A percentile compares a stretch with the other conserved stretches of the same genome.
Evolutionary conservation across 2,888 invertebrate genomes (phyloP).

Genomic region (Netelia fuscicornis): DNA sequence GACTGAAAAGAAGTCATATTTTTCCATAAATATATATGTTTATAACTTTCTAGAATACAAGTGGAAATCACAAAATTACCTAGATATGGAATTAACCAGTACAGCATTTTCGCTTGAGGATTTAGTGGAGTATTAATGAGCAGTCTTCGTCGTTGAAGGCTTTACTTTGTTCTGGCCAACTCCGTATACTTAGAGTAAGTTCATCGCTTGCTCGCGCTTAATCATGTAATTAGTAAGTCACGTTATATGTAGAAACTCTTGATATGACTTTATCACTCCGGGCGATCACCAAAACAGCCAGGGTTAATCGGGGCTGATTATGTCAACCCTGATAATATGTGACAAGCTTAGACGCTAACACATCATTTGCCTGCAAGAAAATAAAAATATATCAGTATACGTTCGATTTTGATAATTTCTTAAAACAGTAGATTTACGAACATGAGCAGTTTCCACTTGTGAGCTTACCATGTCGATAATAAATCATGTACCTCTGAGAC

Average conservation of each 20-base stretch:
- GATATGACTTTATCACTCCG: no score
- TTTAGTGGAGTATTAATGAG: background rate
- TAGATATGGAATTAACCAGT: slow-evolving; percentile 52
- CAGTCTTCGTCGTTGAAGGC: background rate
- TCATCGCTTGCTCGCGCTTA: background rate
- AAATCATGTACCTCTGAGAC: slow-evolving; percentile 28
- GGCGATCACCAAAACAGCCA: no score
- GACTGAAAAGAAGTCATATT: slow-evolving; percentile 4
- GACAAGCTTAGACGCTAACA: no score
- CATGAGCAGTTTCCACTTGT: background rate
- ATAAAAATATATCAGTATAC: no score
- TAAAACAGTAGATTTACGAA: no score
- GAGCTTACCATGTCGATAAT: background rate
- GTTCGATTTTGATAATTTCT: no score
- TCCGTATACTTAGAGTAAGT: background rate
- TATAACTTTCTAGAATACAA: background rate
- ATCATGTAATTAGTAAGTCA: no score
- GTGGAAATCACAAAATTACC: slow-evolving; percentile 21
- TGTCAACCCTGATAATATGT: no score
- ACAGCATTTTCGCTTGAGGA: slow-evolving; percentile 28
- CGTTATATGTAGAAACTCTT: no score
- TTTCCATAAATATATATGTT: background rate
- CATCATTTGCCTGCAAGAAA: no score
- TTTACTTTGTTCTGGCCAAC: background rate
- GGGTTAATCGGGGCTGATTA: no score